A percentile compares a stretch with the other conserved stretches of the same genome.
Conservation (phyloP, 2,113 vertebrate genomes). For the Nicator chloris region DNA sequence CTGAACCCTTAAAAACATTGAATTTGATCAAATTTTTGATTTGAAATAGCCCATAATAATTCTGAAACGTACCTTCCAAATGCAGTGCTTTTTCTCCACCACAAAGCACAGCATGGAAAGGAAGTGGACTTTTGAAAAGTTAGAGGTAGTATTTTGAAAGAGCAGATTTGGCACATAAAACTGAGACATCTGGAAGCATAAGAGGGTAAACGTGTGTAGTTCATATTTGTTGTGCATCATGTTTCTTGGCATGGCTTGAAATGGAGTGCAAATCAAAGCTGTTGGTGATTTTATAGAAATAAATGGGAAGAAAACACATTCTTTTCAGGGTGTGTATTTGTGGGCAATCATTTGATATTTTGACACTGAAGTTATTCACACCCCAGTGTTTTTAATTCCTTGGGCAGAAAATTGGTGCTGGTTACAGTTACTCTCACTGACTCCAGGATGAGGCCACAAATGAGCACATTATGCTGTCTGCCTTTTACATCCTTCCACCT, state of each 20-base stretch:
- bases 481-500: neutral
- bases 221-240: neutral
- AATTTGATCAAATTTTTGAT: neutral
- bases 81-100: neutral
- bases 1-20: neutral
- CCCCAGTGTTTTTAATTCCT: neutral
- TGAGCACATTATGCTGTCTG: neutral
- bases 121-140: neutral
- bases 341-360: neutral
- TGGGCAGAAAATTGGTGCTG: neutral
- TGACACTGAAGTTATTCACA: neutral
- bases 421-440: neutral
- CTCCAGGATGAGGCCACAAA: neutral
- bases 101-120: neutral
- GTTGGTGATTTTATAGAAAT: neutral
- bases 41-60: neutral
- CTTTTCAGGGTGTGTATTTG: neutral
- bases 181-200: neutral
- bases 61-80: neutral
- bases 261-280: neutral
- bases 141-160: neutral
- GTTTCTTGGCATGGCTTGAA: neutral
- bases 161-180: neutral
- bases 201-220: neutral
- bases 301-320: neutral